These are phyloP conservation scores for Hermetia illucens DNA, from an alignment of 1,140 invertebrate genomes.

Conservation along the genomic window DNA sequence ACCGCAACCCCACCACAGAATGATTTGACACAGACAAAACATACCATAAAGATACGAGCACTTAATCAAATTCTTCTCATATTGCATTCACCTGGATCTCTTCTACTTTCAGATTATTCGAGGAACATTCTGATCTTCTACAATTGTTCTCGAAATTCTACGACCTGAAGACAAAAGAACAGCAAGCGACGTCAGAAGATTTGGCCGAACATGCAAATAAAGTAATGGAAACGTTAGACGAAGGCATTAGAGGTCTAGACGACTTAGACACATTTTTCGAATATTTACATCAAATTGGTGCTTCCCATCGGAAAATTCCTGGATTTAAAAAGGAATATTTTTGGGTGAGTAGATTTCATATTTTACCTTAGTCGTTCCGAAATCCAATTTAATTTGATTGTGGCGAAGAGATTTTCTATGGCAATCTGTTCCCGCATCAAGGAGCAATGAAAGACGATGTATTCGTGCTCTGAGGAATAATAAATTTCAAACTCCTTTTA, in stretches of 20 bases:
- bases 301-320: conserved; percentile 66
- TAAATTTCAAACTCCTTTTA: too few species aligned
- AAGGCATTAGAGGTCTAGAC: conserved; percentile 73
- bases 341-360: conserved; percentile 48
- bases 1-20: too few species aligned
- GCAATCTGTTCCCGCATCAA: too few species aligned
- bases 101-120: conserved; percentile 70
- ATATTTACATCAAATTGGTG: conserved; percentile 67
- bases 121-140: conserved; percentile 68
- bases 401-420: too few species aligned
- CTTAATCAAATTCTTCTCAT: too few species aligned
- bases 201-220: conserved; percentile 73
- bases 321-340: conserved; percentile 76
- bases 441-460: too few species aligned
- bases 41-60: too few species aligned
- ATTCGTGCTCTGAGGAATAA: too few species aligned
- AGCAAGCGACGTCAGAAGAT: conserved; percentile 65
- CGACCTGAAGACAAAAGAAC: conserved; percentile 60
- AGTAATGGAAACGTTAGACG: conserved; percentile 77
- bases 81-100: too few species aligned
- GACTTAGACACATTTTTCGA: conserved; percentile 71
- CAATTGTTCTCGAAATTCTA: conserved; percentile 71
- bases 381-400: too few species aligned
- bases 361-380: too few species aligned
- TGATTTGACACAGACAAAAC: too few species aligned